phyloP scores from a whole-genome alignment of 2,797 vertebrate genomes.

The Mergus octosetaceus region DNA sequence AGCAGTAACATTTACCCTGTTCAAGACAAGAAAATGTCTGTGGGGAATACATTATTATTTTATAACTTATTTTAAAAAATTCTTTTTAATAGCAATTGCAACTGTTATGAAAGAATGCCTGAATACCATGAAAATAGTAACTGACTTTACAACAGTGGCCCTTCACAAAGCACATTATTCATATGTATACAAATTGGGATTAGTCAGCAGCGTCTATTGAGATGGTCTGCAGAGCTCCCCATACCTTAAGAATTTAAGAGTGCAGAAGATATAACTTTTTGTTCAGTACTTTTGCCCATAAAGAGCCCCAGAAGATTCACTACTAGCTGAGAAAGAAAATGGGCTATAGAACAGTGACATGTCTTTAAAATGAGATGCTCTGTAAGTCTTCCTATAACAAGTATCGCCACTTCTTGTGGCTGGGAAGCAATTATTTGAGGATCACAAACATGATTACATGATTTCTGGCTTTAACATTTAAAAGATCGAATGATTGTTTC shows the following conservation, averaged over 20 bases:
- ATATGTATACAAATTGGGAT: accelerated
- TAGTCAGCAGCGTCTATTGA: not conserved
- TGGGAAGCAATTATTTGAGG: not conserved
- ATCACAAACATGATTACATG: not conserved
- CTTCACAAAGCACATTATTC: not conserved
- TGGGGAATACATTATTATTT: not conserved
- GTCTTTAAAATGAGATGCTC: not conserved
- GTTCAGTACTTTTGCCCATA: not conserved
- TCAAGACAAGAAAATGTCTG: not conserved
- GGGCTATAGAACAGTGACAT: not conserved
- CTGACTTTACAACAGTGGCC: not conserved
- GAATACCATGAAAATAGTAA: not conserved
- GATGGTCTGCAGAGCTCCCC: not conserved
- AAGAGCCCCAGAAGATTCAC: not conserved
- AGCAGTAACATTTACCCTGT: not conserved
- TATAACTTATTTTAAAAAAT: not conserved
- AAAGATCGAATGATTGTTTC: no score
- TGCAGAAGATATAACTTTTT: not conserved
- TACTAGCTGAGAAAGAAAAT: not conserved
- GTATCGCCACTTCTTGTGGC: not conserved
- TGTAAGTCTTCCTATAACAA: not conserved
- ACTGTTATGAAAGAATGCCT: not conserved
- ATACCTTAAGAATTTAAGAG: not conserved
- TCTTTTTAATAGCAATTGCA: not conserved
- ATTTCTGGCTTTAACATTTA: not conserved